phyloP scores from a whole-genome alignment of 2,888 invertebrate genomes.

The Odontomyia ornata region DNA sequence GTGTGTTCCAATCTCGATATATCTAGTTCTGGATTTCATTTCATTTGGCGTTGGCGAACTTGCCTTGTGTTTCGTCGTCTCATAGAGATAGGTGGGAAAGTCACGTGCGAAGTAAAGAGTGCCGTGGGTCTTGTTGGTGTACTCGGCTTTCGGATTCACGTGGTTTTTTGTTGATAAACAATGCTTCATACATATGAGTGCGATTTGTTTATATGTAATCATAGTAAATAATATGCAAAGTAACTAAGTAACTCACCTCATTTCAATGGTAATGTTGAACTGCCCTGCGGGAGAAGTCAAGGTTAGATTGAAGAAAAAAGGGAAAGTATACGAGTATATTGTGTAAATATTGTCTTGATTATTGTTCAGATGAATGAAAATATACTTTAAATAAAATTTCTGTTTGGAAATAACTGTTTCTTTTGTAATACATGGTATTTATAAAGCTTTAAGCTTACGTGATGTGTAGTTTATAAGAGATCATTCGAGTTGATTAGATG shows the following conservation, averaged over 20 bases:
- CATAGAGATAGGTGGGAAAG: not conserved
- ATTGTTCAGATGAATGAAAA: not conserved
- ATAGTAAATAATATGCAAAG: too few relatives aligned
- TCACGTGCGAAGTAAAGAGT: constrained; percentile 4
- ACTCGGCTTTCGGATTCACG: not conserved
- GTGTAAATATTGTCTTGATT: too few relatives aligned
- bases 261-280: not conserved
- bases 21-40: constrained; percentile 19
- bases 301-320: not conserved
- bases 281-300: not conserved
- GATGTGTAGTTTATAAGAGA: too few relatives aligned
- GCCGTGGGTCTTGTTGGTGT: not conserved
- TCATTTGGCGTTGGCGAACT: not conserved
- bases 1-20: constrained; percentile 38
- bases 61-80: not conserved
- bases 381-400: too few relatives aligned
- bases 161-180: constrained; percentile 36
- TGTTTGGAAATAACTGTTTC: too few relatives aligned
- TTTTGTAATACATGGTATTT: too few relatives aligned
- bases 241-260: not conserved
- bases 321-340: not conserved
- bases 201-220: not conserved
- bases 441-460: too few relatives aligned
- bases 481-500: too few relatives aligned
- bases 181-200: not conserved